Evolutionary conservation across 2,113 vertebrate species (phyloP).

Genomic region (Dryoscopus gambensis): DNA sequence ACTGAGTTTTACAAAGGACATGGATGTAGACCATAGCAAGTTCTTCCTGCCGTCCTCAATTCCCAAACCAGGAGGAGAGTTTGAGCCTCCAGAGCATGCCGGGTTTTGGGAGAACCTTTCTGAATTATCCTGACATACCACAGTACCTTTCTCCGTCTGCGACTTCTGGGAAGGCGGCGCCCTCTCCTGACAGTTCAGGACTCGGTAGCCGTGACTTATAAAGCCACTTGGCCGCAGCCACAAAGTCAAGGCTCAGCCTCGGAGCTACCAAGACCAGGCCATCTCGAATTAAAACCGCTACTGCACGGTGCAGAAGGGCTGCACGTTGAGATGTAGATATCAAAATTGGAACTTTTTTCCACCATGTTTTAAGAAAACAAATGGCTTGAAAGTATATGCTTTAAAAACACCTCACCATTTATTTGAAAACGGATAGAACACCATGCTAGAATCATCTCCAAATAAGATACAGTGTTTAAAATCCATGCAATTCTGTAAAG

Average conservation of each 20-base stretch:
- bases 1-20: not conserved
- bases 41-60: not conserved
- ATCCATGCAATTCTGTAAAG: not conserved
- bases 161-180: conserved; percentile 8
- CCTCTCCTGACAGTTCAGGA: conserved; percentile 17
- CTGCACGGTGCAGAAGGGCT: not conserved
- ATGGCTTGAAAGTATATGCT: not conserved
- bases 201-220: not conserved
- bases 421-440: not conserved
- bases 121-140: not conserved
- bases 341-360: not conserved
- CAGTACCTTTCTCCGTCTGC: not conserved
- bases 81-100: not conserved
- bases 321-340: not conserved
- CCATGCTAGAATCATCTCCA: not conserved
- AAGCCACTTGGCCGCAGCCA: not conserved
- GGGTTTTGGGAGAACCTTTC: not conserved
- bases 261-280: no score
- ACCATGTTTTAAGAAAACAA: not conserved
- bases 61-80: not conserved
- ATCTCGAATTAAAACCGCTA: not conserved
- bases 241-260: not conserved
- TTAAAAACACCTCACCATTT: not conserved
- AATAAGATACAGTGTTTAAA: not conserved
- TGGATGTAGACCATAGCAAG: not conserved